Evolutionary conservation across 2,888 invertebrate species (phyloP).

Genomic region (Drosophila rellima): DNA sequence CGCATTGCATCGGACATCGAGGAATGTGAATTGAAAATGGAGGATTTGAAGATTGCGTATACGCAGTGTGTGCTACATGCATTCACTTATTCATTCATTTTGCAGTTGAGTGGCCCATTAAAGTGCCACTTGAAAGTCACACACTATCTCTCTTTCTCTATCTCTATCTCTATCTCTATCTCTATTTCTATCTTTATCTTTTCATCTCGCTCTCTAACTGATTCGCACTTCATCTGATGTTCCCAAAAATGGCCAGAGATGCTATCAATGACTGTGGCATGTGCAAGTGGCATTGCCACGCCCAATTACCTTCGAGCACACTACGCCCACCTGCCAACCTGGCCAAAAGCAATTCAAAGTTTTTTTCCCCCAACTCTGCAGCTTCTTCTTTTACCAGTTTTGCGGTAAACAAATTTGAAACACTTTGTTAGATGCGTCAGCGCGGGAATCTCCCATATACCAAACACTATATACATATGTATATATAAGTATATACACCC

Average conservation of each 20-base stretch:
- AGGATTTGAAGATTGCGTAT: conserved; percentile 37
- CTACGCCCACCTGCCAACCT: conserved; percentile 24
- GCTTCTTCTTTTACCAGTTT: conserved; percentile 27
- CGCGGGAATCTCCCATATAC: conserved; percentile 14
- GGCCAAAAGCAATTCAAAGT: conserved; percentile 65
- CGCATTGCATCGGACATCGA: conserved; percentile 37
- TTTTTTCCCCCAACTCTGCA: background rate
- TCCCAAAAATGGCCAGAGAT: conserved; percentile 43
- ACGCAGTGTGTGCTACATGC: conserved; percentile 34
- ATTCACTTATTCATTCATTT: conserved; percentile 42
- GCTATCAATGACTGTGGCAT: conserved; percentile 59
- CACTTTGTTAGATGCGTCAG: conserved; percentile 71
- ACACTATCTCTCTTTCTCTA: background rate
- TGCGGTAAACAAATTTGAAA: conserved; percentile 77
- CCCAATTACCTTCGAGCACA: conserved; percentile 57
- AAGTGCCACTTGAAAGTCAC: conserved; percentile 43
- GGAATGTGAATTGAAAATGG: conserved; percentile 20
- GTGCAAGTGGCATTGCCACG: conserved; percentile 45
- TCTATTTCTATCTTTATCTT: background rate
- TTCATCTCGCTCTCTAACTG: background rate
- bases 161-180: background rate
- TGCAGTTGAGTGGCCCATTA: conserved; percentile 49
- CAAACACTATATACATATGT: conserved; percentile 16
- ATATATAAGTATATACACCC: conserved; percentile 1
- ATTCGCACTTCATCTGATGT: conserved; percentile 68